These are phyloP conservation scores for Puffinus mauretanicus DNA, from an alignment of 2,113 vertebrate species.

Conservation along the genomic window DNA sequence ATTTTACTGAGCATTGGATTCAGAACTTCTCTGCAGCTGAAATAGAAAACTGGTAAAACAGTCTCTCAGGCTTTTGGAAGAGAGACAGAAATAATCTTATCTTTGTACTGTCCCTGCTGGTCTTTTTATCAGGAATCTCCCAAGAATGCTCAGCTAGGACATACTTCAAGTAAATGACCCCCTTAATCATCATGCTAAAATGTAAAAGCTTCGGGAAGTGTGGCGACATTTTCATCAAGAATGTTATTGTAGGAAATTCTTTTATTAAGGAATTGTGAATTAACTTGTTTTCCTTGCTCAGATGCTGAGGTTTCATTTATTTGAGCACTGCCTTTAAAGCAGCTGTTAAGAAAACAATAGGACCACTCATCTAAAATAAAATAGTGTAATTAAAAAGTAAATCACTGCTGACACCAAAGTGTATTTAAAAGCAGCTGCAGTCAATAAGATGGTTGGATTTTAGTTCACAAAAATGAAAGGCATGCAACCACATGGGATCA, in stretches of 20 bases:
- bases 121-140: neutral
- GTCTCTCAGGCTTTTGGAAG: neutral
- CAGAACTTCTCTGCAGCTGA: neutral
- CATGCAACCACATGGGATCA: neutral
- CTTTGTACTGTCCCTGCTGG: neutral
- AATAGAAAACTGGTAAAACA: neutral
- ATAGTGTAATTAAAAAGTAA: constrained; percentile 54
- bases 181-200: neutral
- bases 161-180: neutral
- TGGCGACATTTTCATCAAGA: neutral
- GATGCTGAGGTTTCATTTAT: constrained; percentile 13
- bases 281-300: neutral
- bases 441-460: constrained; percentile 29
- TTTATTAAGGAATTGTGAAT: neutral
- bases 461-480: constrained; percentile 33
- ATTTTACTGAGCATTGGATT: neutral
- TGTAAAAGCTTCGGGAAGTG: neutral
- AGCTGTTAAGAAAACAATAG: constrained; percentile 36
- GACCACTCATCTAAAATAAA: constrained; percentile 29
- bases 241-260: neutral
- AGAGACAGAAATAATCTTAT: neutral
- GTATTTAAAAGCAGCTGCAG: constrained; percentile 61
- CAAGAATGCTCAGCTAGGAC: neutral
- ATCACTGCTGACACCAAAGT: constrained; percentile 48
- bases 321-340: constrained; percentile 19